phyloP scores from a whole-genome alignment of 2,888 invertebrate species.

The Ecdyonurus torrentis region DNA sequence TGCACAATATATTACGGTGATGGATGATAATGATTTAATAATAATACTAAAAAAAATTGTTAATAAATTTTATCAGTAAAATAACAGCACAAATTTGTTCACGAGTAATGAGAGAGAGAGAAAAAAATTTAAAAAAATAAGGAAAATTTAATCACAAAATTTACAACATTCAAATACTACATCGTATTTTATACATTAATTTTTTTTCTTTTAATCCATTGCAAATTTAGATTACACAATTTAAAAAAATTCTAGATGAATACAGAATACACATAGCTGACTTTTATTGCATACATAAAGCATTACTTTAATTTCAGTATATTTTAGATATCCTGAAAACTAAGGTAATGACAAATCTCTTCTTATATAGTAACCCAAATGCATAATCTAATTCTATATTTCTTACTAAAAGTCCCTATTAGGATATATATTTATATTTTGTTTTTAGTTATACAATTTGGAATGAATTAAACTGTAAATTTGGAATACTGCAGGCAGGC shows the following conservation, averaged over 20 bases:
- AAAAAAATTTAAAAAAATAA: neutral
- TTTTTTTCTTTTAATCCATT: neutral
- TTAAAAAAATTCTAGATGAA: neutral
- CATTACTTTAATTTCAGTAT: too few relatives aligned
- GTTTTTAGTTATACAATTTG: neutral
- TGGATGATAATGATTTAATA: neutral
- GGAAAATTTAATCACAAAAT: neutral
- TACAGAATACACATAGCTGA: too few relatives aligned
- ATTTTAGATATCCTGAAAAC: too few relatives aligned
- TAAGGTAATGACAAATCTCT: too few relatives aligned
- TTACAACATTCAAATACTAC: neutral
- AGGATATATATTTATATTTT: neutral
- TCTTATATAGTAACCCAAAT: too few relatives aligned
- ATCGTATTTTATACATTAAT: neutral
- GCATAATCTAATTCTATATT: too few relatives aligned
- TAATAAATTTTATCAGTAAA: neutral
- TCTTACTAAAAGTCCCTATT: neutral
- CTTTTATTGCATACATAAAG: too few relatives aligned
- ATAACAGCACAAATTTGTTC: too few relatives aligned
- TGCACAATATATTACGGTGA: too few relatives aligned
- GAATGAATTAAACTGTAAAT: neutral
- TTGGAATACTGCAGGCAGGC: neutral
- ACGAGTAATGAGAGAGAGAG: too few relatives aligned
- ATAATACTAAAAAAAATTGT: neutral
- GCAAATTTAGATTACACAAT: neutral